phyloP scores from a whole-genome alignment of 2,113 vertebrate genomes.

The Cepphus grylle region DNA sequence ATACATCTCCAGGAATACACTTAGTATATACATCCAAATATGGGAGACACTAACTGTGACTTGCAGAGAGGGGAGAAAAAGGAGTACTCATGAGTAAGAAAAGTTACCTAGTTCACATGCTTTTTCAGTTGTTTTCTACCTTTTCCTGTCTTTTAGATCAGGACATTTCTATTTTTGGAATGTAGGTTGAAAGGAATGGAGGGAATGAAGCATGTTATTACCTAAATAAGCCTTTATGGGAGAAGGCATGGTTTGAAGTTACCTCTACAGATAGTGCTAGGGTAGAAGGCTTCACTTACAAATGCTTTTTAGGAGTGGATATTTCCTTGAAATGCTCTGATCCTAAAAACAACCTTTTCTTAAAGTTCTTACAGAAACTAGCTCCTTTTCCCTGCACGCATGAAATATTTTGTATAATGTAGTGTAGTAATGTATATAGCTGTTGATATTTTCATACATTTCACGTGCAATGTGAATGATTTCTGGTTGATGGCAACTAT shows the following conservation, averaged over 20 bases:
- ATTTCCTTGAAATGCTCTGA: background rate
- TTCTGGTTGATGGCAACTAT: background rate
- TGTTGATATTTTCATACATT: background rate
- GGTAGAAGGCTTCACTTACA: background rate
- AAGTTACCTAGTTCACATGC: background rate
- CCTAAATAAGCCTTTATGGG: background rate
- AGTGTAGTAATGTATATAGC: background rate
- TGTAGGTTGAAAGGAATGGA: background rate
- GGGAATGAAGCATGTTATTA: background rate
- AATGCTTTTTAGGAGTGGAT: background rate
- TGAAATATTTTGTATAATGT: background rate
- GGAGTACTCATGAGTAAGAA: background rate
- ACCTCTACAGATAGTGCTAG: background rate
- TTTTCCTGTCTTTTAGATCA: background rate
- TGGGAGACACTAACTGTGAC: background rate
- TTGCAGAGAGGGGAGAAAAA: background rate
- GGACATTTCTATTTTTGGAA: background rate
- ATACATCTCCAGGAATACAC: background rate
- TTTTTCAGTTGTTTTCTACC: background rate
- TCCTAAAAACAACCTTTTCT: background rate
- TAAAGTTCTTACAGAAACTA: background rate
- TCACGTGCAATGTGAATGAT: background rate
- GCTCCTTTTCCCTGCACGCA: background rate
- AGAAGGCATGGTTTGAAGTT: background rate
- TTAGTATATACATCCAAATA: background rate